Conservation (phyloP, 2,888 invertebrate genomes). For the Biston stratarius region DNA sequence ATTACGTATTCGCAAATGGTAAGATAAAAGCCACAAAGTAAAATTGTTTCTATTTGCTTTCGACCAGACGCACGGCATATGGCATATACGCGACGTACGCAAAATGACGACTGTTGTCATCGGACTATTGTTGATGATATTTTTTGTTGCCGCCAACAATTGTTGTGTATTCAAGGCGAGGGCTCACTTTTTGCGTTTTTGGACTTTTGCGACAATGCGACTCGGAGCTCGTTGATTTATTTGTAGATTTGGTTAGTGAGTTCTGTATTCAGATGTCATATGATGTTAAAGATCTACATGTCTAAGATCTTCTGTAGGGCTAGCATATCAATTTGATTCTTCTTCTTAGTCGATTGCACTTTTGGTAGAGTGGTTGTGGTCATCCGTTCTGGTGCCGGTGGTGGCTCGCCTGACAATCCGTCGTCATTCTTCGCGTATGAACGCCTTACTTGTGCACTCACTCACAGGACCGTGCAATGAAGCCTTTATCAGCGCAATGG, state of each 20-base stretch:
- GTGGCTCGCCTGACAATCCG: too few species aligned
- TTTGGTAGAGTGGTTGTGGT: too few species aligned
- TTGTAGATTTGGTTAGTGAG: constrained; percentile 50
- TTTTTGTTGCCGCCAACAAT: constrained; percentile 33
- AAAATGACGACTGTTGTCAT: constrained; percentile 77
- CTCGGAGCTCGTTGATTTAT: constrained; percentile 55
- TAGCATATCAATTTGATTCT: too few species aligned
- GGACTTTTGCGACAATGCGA: constrained; percentile 51
- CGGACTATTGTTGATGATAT: constrained; percentile 70
- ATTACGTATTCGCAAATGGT: constrained; percentile 10
- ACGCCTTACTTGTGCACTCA: too few species aligned
- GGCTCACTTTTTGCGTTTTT: constrained; percentile 59
- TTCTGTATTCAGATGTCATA: constrained; percentile 30
- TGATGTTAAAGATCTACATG: not conserved
- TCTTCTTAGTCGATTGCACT: too few species aligned
- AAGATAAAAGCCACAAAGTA: constrained; percentile 51
- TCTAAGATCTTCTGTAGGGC: not conserved
- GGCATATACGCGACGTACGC: constrained; percentile 71
- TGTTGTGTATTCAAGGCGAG: constrained; percentile 68
- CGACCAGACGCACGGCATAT: constrained; percentile 77
- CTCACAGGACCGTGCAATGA: too few species aligned
- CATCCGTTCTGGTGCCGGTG: too few species aligned
- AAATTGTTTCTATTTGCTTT: constrained; percentile 64
- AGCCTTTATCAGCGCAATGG: too few species aligned
- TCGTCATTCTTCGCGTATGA: too few species aligned